Evolutionary conservation across 2,113 vertebrate species (phyloP).

Genomic region (Emydocephalus ijimae): DNA sequence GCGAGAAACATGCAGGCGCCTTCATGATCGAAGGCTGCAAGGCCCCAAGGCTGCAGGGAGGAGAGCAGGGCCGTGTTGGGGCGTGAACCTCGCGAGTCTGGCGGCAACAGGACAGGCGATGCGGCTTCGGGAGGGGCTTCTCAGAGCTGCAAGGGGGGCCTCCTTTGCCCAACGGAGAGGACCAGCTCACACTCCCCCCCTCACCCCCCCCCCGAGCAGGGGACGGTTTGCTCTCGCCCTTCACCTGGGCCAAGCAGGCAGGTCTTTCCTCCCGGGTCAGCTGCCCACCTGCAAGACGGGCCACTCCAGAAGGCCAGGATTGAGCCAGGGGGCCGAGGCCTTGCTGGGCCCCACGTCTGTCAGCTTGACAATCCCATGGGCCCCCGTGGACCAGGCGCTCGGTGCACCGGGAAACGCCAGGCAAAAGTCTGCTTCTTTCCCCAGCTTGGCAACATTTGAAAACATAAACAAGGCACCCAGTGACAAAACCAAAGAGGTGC

Average conservation of each 20-base stretch:
- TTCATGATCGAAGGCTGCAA: neutral
- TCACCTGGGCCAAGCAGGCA: neutral
- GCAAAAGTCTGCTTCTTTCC: neutral
- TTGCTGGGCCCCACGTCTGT: neutral
- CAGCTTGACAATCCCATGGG: neutral
- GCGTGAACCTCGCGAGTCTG: no score
- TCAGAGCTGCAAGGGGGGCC: neutral
- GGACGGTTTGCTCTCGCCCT: no score
- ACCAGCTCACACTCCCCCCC: neutral
- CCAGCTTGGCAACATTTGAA: neutral
- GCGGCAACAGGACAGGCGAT: no score
- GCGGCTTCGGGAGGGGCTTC: neutral
- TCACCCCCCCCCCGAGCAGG: neutral
- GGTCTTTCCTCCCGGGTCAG: neutral
- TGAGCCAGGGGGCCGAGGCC: neutral
- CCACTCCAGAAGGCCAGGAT: neutral
- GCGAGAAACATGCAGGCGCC: no score
- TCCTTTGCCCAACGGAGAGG: neutral
- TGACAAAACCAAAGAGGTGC: neutral
- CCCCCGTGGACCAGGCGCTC: neutral
- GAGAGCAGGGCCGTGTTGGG: no score
- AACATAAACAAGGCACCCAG: neutral
- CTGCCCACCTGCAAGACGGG: neutral
- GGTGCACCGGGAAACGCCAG: neutral
- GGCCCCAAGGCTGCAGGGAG: fast-evolving